Percentiles rank a stretch among this genome's conserved stretches.
Evolutionary conservation across 2,113 vertebrate genomes (phyloP).

Genomic region (Amphiprion ocellaris): DNA sequence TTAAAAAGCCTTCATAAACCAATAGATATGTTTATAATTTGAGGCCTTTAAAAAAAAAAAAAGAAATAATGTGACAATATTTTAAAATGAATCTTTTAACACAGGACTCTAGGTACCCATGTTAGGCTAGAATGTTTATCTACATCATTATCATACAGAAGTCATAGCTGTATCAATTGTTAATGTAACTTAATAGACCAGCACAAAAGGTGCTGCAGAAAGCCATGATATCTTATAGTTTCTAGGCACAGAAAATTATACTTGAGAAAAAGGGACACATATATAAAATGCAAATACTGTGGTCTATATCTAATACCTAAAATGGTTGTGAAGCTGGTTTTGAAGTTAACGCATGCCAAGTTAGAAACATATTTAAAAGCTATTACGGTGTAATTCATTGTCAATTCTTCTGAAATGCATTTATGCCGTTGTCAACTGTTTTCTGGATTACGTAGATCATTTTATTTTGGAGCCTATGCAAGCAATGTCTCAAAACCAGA

Average conservation of each 20-base stretch:
- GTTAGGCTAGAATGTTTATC: not conserved
- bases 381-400: not conserved
- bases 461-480: constrained; percentile 21
- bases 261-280: not conserved
- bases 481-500: constrained; percentile 39
- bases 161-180: not conserved
- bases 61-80: no score
- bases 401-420: constrained; percentile 4
- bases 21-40: no score
- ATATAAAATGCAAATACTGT: not conserved
- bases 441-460: not conserved
- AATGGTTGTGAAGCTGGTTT: not conserved
- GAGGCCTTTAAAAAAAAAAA: no score
- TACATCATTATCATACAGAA: not conserved
- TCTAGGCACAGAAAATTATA: not conserved
- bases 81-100: no score
- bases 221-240: not conserved
- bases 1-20: no score
- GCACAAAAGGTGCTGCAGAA: not conserved
- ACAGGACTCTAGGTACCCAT: no score
- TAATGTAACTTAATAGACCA: no score
- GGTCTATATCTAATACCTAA: not conserved
- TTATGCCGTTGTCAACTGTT: not conserved
- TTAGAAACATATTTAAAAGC: not conserved
- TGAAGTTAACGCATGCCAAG: not conserved